A percentile compares a stretch with the other conserved stretches of the same genome.
These are phyloP conservation scores for Chondrosia reniformis DNA, from an alignment of 37 sponge, comb jelly and placozoan species.

Conservation along the genomic window DNA sequence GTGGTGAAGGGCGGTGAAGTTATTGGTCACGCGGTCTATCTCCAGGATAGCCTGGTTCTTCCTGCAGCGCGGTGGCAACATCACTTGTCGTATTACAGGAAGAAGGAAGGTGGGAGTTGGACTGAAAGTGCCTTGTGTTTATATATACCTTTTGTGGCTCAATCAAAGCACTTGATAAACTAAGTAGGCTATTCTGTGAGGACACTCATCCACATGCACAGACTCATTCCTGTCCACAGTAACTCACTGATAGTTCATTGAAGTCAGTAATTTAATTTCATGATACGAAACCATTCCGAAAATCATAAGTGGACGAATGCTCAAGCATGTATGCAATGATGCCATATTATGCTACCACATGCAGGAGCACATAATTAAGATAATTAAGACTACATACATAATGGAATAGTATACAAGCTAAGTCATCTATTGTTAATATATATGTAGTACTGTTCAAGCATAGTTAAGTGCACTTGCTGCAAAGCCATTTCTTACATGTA, in stretches of 20 bases:
- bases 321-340: background rate
- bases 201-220: constrained; percentile 4
- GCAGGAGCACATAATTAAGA: background rate
- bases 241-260: background rate
- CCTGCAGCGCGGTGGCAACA: constrained; percentile 24
- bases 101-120: constrained; percentile 12
- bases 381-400: background rate
- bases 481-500: background rate
- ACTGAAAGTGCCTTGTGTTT: constrained; percentile 20
- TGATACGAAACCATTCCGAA: background rate
- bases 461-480: constrained; percentile 12
- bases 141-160: constrained; percentile 20
- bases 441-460: background rate
- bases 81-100: constrained; percentile 23
- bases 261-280: background rate
- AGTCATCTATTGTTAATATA: background rate
- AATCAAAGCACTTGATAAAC: background rate
- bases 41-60: constrained; percentile 28
- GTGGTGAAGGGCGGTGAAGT: constrained; percentile 17
- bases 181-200: constrained; percentile 19
- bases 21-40: constrained; percentile 14
- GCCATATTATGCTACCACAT: background rate
- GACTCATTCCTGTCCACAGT: constrained; percentile 12
- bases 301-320: background rate
- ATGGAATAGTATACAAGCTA: constrained; percentile 5